Evolutionary conservation across 2,797 vertebrate species (phyloP), one percentile per base, ranked within the genome.

Genomic region (Sitta carolinensis): DNA sequence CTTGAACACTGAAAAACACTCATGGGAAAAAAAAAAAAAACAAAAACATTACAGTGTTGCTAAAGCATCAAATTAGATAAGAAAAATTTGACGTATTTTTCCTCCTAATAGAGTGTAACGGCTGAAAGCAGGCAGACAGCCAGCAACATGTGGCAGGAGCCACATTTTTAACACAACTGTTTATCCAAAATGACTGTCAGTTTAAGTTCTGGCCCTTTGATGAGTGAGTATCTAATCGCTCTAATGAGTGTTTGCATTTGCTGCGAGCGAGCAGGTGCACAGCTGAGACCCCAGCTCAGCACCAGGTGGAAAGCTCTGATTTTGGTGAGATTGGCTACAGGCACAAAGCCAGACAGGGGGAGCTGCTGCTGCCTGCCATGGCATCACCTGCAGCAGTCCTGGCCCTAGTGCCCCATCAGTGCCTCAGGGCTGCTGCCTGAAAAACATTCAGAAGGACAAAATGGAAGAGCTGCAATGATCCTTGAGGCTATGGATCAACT

Each of bases 141-240:
- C 95, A 96, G 91, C 22, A 89, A 92, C 87, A 92, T 69, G 94
- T 95, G 95, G 68, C 81, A 96, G 89, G 22, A 89, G 40, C 48
- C 50, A 57, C 78, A 59, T 85, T 86, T 95, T 91, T 67, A 92
- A 88, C 74, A 47, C 64, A 78, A 47, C 47, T 89, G 62, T 90
- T 96, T 59, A 70, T 74, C 75, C 0, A 5, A 92, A 91, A 75
- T 84, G 90, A 82, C 84, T 91, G 90, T 85, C 79, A 89, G 87
- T 94, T 94, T 91, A 70, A 85, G 54, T 72, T 57, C 58, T 83
- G 72, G 45, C 51, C 36, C 59, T 93, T 84, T 95, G 93, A 95
- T 64, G 83, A 70, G 83, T 38, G 73, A 74, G 72, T 80, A 61
- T 68, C 87, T 93, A 91, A 96, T 96, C 0, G 2, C 64, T 67